Percentiles rank a stretch among this genome's conserved stretches.
These are phyloP conservation scores for Drosophila pseudoananassae DNA, from an alignment of 1,140 invertebrate species.

Conservation along the genomic window DNA sequence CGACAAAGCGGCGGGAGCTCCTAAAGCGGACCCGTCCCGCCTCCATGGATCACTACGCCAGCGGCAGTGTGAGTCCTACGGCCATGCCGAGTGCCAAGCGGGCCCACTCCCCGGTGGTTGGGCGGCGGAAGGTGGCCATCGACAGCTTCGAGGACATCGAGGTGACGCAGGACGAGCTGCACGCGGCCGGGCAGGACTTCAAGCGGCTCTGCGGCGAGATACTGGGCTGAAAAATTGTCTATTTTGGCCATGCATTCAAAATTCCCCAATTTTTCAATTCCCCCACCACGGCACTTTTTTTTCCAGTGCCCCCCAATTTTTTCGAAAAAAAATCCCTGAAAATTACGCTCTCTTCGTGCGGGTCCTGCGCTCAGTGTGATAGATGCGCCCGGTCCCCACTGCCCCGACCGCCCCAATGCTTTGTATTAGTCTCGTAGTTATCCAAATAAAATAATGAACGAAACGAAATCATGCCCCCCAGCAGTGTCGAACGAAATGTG, in stretches of 20 bases:
- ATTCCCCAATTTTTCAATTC: conserved; percentile 38
- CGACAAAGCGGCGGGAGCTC: conserved; percentile 58
- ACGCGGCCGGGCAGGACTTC: conserved; percentile 52
- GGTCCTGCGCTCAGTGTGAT: conserved; percentile 44
- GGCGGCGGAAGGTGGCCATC: conserved; percentile 28
- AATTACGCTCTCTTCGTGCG: conserved; percentile 37
- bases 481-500: conserved; percentile 39
- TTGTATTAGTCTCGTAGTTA: conserved; percentile 15
- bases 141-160: conserved; percentile 70
- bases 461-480: conserved; percentile 26
- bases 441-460: conserved; percentile 22
- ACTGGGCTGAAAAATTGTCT: conserved; percentile 41
- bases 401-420: conserved; percentile 4
- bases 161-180: conserved; percentile 69
- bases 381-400: conserved; percentile 25
- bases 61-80: conserved; percentile 49
- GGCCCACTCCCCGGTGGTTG: conserved; percentile 16
- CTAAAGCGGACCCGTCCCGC: conserved; percentile 66
- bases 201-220: conserved; percentile 55
- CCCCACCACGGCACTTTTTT: not conserved
- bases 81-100: conserved; percentile 60
- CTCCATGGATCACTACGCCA: conserved; percentile 39
- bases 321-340: conserved; percentile 40
- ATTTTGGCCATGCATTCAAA: conserved; percentile 50
- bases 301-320: not conserved